phyloP scores from a whole-genome alignment of 1,140 invertebrate genomes.

The Drosophila mayri region DNA sequence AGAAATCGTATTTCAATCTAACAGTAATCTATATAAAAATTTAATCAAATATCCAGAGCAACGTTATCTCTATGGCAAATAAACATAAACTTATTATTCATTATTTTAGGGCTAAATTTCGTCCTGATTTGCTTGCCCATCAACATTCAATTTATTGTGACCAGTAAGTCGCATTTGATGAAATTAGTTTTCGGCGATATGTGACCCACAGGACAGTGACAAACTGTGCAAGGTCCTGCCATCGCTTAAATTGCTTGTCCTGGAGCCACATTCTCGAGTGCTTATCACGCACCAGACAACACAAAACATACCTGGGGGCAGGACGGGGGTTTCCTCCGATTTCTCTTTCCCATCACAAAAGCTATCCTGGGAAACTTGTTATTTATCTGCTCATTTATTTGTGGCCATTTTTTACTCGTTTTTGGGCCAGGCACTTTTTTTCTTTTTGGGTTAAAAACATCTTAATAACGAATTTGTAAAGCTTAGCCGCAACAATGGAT shows the following conservation, averaged over 20 bases:
- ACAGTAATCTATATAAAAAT: background rate
- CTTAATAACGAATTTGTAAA: slow-evolving; percentile 70
- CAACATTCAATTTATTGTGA: slow-evolving; percentile 55
- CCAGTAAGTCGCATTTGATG: slow-evolving; percentile 57
- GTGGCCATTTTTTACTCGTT: slow-evolving; percentile 45
- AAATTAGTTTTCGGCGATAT: slow-evolving; percentile 65
- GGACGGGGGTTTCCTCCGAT: background rate
- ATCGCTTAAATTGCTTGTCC: slow-evolving; percentile 42
- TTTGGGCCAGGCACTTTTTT: slow-evolving; percentile 17
- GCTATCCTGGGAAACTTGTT: slow-evolving; percentile 39
- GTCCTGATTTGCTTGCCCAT: slow-evolving; percentile 33
- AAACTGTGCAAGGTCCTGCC: slow-evolving; percentile 24
- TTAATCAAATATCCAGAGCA: too few relatives aligned
- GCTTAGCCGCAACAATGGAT: slow-evolving; percentile 50
- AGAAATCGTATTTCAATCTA: background rate
- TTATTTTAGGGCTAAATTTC: slow-evolving; percentile 11
- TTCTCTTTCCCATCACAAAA: slow-evolving; percentile 30
- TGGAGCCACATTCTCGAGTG: slow-evolving; percentile 29
- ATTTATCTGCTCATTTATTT: slow-evolving; percentile 75
- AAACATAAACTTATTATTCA: slow-evolving; percentile 19
- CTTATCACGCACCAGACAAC: slow-evolving; percentile 48
- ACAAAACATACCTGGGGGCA: slow-evolving; percentile 29
- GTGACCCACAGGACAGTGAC: slow-evolving; percentile 21
- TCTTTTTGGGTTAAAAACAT: slow-evolving; percentile 58
- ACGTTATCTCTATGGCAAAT: background rate